Evolutionary conservation across 2,113 vertebrate species (phyloP), one percentile per base, ranked within the genome.

Genomic region (Ochotona curzoniae): DNA sequence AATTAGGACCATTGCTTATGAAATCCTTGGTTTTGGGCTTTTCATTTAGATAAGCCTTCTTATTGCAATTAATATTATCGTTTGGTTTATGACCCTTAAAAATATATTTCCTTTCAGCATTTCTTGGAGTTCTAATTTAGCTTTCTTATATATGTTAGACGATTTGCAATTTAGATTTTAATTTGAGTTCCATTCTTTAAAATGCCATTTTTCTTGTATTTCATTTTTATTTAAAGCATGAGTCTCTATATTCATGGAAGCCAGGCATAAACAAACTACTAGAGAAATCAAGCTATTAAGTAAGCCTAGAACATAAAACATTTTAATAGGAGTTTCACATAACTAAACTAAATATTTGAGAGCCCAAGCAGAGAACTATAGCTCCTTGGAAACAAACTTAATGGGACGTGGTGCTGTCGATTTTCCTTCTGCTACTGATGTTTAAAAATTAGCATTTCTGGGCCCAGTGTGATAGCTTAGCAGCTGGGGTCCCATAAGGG

Each of bases 141-240:
- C 91, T 94, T 87, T 93, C 81, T 95, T 93, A 90, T 84, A 91
- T 84, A 84, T 89, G 80, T 94, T 97, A 85, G 35, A 89, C 23
- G 60, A 96, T 97, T 97, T 97, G 94, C 96, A 96, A 96, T 97
- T 95, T 96, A 97, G 96, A 97, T 97, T 96, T 96, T 94, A 96
- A 97, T 96, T 96, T 93, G 91, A 97, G 93, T 97, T 96, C 49
- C 69, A 85, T 97, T 94, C 89, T 97, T 97, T 94, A 91, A 97
- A 97, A 94, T 95, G 69, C 69, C 89, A 83, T 95, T 96, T 97
- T 96, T 96, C 91, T 97, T 96, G 47, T 85, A 91, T 96, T 97
- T 96, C 95, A 91, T 94, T 96, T 97, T 97, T 96, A 96, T 96
- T 96, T 96, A 95, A 97, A 96, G 76, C 84, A 38, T 93, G 73